Percentiles rank a stretch among this genome's conserved stretches.
These are phyloP conservation scores for Crypturellus undulatus DNA, from an alignment of 2,113 vertebrate genomes.

Conservation along the genomic window DNA sequence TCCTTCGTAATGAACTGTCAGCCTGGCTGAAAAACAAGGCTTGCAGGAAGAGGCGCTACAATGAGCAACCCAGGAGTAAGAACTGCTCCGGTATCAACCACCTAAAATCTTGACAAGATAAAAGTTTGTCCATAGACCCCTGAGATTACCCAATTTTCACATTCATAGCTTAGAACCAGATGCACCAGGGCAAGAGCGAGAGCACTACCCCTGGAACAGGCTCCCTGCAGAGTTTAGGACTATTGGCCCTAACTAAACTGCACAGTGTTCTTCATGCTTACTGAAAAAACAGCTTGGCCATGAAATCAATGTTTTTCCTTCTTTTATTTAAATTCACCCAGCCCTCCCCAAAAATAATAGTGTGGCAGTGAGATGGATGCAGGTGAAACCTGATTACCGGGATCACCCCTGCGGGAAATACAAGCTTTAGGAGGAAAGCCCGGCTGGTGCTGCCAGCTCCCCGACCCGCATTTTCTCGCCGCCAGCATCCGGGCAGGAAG, in stretches of 20 bases:
- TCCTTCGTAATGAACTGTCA: background rate
- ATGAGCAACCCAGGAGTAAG: background rate
- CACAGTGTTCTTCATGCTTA: background rate
- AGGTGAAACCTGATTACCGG: background rate
- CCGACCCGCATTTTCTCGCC: no score
- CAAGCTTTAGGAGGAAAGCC: background rate
- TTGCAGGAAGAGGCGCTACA: background rate
- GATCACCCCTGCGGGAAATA: background rate
- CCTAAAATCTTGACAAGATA: background rate
- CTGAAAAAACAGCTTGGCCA: background rate
- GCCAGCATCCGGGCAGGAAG: no score
- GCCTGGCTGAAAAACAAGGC: background rate
- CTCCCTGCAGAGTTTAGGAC: background rate
- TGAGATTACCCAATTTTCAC: background rate
- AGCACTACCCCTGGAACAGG: background rate
- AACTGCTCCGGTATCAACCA: background rate
- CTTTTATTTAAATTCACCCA: background rate
- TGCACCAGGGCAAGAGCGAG: background rate
- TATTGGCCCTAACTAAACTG: background rate
- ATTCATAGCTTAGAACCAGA: background rate
- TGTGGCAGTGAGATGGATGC: accelerated
- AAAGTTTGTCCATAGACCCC: background rate
- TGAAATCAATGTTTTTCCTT: background rate
- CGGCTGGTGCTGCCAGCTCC: no score
- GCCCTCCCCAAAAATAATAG: background rate